Evolutionary conservation across 2,113 vertebrate genomes (phyloP).

Genomic region (Cavia aperea): DNA sequence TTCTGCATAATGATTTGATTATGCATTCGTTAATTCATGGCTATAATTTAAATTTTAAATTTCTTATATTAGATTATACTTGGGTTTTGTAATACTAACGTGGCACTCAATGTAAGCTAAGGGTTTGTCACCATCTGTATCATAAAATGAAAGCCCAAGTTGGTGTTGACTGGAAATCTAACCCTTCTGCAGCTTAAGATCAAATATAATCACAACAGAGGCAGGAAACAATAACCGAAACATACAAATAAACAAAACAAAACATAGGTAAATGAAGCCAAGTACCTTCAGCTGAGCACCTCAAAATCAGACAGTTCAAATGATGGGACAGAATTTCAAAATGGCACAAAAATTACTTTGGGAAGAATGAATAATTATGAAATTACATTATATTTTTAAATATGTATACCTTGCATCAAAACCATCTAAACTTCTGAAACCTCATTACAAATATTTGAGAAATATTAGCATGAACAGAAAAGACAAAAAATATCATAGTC

Average conservation of each 20-base stretch:
- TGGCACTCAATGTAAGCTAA: background rate
- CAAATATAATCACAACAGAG: background rate
- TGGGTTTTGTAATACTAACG: background rate
- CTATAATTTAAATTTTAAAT: slow-evolving; percentile 40
- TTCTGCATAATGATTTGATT: slow-evolving; percentile 9
- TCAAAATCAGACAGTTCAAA: background rate
- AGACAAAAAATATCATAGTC: background rate
- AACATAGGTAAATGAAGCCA: background rate
- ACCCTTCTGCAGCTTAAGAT: background rate
- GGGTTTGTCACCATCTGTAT: background rate
- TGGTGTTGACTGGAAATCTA: background rate
- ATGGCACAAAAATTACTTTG: background rate
- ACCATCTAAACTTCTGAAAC: background rate
- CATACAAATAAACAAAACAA: no score
- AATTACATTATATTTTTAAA: background rate
- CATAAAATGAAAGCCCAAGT: background rate
- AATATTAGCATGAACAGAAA: background rate
- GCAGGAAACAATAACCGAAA: background rate
- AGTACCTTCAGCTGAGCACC: background rate
- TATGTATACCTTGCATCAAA: background rate
- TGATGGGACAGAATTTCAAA: background rate
- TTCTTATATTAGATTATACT: slow-evolving; percentile 2
- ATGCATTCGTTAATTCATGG: slow-evolving; percentile 1
- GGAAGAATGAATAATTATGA: background rate
- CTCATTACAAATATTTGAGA: background rate